phyloP scores from a whole-genome alignment of 2,888 invertebrate species.

The Synanthedon vespiformis region DNA sequence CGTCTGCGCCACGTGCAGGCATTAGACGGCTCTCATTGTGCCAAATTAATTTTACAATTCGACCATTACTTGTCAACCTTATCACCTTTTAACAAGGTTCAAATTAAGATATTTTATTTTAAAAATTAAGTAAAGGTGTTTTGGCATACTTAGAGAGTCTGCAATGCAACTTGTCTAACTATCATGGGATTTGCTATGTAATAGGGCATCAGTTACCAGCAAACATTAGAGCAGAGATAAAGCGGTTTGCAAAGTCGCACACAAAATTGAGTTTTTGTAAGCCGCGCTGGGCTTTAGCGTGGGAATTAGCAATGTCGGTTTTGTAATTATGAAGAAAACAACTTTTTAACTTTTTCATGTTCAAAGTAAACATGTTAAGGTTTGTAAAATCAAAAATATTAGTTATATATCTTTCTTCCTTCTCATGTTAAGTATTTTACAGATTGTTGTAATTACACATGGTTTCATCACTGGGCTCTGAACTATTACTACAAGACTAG shows the following conservation, averaged over 20 bases:
- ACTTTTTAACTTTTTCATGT: no score
- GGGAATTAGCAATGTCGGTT: neutral
- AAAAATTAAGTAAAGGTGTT: constrained; percentile 6
- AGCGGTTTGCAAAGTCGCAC: constrained; percentile 23
- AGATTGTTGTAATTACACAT: no score
- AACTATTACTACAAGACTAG: no score
- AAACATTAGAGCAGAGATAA: constrained; percentile 42
- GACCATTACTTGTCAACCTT: neutral
- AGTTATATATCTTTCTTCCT: no score
- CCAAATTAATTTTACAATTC: constrained; percentile 13
- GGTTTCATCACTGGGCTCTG: no score
- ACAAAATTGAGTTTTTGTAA: constrained; percentile 32
- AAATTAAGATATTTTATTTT: neutral
- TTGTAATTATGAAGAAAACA: no score
- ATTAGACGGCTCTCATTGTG: constrained; percentile 30
- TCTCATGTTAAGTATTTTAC: no score
- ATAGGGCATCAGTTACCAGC: constrained; percentile 47
- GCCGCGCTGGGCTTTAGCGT: constrained; percentile 8
- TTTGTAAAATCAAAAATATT: no score
- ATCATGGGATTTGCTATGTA: constrained; percentile 60
- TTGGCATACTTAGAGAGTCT: constrained; percentile 35
- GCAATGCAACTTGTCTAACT: constrained; percentile 61
- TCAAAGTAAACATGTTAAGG: no score
- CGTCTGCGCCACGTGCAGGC: constrained; percentile 61
- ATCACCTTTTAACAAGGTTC: neutral